phyloP scores from a whole-genome alignment of 1,140 invertebrate species.

The Caligus rogercresseyi region DNA sequence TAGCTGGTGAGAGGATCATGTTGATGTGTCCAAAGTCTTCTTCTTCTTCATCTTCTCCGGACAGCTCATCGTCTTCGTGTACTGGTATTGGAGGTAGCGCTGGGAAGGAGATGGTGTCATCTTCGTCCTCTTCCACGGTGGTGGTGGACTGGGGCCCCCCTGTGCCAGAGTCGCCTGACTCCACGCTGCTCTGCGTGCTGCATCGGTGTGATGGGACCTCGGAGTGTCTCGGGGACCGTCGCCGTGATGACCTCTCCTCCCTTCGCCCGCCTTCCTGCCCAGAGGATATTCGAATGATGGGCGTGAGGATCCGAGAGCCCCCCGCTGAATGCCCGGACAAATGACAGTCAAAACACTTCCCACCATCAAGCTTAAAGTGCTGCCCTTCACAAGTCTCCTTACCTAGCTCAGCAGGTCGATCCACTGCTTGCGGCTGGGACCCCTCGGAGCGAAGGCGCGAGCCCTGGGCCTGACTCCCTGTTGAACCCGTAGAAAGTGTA shows the following conservation, averaged over 20 bases:
- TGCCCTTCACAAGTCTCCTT: neutral
- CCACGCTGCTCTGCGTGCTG: neutral
- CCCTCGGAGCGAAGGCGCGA: neutral
- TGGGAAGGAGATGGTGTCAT: neutral
- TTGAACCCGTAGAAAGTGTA: constrained; percentile 78
- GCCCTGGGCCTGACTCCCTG: constrained; percentile 59
- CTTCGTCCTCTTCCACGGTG: neutral
- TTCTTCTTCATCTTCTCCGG: neutral
- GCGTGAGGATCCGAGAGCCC: neutral
- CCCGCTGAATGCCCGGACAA: neutral
- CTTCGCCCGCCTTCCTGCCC: neutral
- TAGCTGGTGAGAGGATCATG: neutral
- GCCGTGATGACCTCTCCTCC: neutral
- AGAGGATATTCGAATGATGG: neutral
- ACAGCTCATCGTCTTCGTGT: neutral
- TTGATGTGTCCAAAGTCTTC: neutral
- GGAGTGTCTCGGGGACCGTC: neutral
- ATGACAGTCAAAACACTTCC: neutral
- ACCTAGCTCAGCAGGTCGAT: neutral
- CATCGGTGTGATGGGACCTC: neutral
- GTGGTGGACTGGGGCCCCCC: neutral
- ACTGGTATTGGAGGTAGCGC: neutral
- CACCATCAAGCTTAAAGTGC: neutral
- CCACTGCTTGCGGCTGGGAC: neutral
- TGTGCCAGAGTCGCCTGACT: neutral